Evolutionary conservation across 1,140 invertebrate genomes (phyloP).

Genomic region (Neuroterus valhalla): DNA sequence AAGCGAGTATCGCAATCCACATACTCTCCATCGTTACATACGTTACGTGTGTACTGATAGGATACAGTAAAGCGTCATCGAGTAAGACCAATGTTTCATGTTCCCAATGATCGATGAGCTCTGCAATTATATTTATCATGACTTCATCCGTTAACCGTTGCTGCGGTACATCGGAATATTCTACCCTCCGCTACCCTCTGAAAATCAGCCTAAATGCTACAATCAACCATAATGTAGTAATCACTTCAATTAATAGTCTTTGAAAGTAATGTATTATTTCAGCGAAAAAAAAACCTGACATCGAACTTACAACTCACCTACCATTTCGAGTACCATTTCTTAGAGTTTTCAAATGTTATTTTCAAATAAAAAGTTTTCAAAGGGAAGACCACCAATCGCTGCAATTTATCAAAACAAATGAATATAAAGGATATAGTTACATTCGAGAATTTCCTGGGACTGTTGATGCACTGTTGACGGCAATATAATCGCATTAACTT

Average conservation of each 20-base stretch:
- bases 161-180: not conserved
- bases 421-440: no score
- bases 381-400: no score
- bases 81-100: constrained; percentile 19
- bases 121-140: constrained; percentile 23
- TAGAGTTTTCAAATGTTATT: no score
- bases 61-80: not conserved
- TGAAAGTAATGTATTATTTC: not conserved
- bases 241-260: not conserved
- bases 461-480: no score
- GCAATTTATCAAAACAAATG: no score
- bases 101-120: not conserved
- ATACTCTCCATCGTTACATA: not conserved
- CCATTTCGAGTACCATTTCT: no score
- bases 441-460: no score
- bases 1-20: not conserved
- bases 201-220: not conserved
- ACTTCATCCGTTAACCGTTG: not conserved
- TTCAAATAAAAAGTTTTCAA: no score
- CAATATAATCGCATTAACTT: no score
- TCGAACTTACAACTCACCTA: no score
- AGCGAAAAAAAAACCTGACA: not conserved
- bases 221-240: not conserved
- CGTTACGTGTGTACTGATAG: constrained; percentile 17
- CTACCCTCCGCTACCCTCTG: not conserved